Conservation (phyloP, 2,797 vertebrate species). For the Tangara arthus region DNA sequence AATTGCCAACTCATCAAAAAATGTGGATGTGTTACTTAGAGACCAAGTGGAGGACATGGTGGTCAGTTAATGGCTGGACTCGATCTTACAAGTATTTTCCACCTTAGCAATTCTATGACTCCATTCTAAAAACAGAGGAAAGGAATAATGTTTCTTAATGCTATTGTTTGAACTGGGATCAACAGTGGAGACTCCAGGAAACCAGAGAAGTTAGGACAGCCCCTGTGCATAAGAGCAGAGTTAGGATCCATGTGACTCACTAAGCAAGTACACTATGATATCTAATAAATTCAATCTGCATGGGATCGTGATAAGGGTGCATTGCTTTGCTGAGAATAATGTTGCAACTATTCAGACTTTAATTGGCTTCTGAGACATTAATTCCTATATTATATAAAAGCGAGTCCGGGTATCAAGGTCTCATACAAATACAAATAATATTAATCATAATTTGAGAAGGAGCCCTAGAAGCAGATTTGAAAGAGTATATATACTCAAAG, state of each 20-base stretch:
- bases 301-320: fast-evolving
- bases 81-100: neutral
- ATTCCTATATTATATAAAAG: neutral
- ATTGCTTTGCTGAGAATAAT: neutral
- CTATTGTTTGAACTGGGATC: neutral
- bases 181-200: neutral
- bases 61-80: neutral
- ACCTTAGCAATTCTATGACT: neutral
- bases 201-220: neutral
- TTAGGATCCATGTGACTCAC: neutral
- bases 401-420: neutral
- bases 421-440: neutral
- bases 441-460: neutral
- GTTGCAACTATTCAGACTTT: neutral
- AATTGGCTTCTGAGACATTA: neutral
- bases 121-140: neutral
- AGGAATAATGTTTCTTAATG: neutral
- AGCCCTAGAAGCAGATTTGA: neutral
- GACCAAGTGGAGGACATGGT: neutral
- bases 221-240: neutral
- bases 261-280: neutral
- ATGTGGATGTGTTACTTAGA: no score
- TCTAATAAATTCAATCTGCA: neutral
- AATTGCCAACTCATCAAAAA: neutral
- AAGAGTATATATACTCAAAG: neutral